Percentiles rank a stretch among this genome's conserved stretches.
phyloP scores from a whole-genome alignment of 2,888 invertebrate genomes.

The Neuroscelio doddi region DNA sequence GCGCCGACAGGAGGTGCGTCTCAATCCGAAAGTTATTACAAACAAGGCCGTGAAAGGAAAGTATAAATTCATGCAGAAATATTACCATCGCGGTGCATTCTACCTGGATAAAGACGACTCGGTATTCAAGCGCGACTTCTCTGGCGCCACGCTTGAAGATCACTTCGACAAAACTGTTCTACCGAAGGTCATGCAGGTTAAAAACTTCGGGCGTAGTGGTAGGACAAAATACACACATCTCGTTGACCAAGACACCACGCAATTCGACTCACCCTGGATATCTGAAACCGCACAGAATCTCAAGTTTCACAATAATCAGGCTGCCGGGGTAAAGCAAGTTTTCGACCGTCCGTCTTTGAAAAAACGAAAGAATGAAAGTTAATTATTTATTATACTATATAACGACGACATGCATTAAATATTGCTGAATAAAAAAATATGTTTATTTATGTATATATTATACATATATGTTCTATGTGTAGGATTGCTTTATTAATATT shows the following conservation, averaged over 20 bases:
- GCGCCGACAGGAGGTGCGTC: slow-evolving; percentile 87
- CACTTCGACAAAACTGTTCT: slow-evolving; percentile 99
- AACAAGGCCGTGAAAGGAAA: slow-evolving; percentile 98
- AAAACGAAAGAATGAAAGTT: slow-evolving; percentile 69
- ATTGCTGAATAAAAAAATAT: no score
- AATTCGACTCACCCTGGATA: slow-evolving; percentile 98
- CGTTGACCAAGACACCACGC: slow-evolving; percentile 99
- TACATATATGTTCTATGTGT: no score
- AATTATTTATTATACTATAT: no score
- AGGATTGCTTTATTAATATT: no score
- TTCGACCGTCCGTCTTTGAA: slow-evolving; percentile 90
- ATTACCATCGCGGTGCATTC: slow-evolving; percentile 99
- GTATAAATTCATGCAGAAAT: slow-evolving; percentile 99
- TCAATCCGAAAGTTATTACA: slow-evolving; percentile 93
- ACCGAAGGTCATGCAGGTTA: slow-evolving; percentile 99
- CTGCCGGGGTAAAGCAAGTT: slow-evolving; percentile 93
- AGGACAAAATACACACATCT: slow-evolving; percentile 99
- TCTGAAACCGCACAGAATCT: slow-evolving; percentile 91
- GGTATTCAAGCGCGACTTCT: slow-evolving; percentile 93
- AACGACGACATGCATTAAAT: no score
- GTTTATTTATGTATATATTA: no score
- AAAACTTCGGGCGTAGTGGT: slow-evolving; percentile 99
- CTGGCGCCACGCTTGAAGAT: slow-evolving; percentile 97
- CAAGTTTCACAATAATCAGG: slow-evolving; percentile 89
- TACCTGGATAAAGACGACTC: slow-evolving; percentile 95